Base-by-base conservation (phyloP, 2,888 invertebrate genomes). In the Pasiphila rectangulata region DNA sequence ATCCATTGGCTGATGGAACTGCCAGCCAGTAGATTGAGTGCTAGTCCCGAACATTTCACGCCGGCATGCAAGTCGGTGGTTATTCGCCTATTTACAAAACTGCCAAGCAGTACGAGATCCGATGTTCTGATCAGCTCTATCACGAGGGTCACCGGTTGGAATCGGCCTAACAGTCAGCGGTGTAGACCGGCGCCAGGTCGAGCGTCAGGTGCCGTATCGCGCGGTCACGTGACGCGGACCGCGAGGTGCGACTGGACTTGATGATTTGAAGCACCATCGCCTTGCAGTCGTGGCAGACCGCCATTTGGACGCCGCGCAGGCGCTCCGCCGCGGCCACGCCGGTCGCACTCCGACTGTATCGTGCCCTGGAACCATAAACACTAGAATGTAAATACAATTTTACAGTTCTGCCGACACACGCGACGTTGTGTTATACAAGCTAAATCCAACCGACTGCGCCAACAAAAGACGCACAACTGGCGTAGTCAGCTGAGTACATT, bases 211-310 rank as follows among this genome's bases (percentile, higher is more conserved):
- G 94, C 50, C 95, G 91, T 57, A 95, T 90, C 59, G 95, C 94
- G 75, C 95, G 93, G 89, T 95, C 95, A 63, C 95, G 91, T 47
- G 94, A 94, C 46, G 95, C 95, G 47, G 96, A 93, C 65, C 96
- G 92, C 54, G 49, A 94, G 47, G 94, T 94, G 75, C 94, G 92
- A 29, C 48, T 48, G 9, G 48, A 95, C 82, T 96, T 94, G 75
- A 98, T 97, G 75, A 98, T 97, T 87, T 97, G 96, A 64, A 96
- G 92, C 49, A 98, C 95, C 94, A 98, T 95, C 51, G 95, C 94
- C 77, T 96, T 96, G 89, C 98, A 98, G 90, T 98, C 98, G 79
- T 95, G 94, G 77, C 98, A 98, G 35, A 98, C 96, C 52, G 94
- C 93, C 94, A 97, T 96, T 71, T 95, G 93, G 50, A 95, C 93